phyloP scores from a whole-genome alignment of 2,113 vertebrate genomes.

The Periophthalmus modestus region DNA sequence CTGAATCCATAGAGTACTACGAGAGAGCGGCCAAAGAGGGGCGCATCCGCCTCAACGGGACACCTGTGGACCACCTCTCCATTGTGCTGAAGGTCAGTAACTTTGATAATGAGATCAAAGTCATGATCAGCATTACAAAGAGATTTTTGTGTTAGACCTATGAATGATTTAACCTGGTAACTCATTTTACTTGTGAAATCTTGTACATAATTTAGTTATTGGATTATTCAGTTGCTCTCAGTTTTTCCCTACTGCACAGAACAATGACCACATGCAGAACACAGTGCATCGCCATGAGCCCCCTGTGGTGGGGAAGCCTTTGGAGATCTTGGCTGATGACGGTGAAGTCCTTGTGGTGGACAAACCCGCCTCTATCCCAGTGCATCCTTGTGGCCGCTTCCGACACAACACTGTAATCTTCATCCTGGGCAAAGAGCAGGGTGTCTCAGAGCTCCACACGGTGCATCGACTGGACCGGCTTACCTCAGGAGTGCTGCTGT shows the following conservation, averaged over 20 bases:
- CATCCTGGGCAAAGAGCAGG: conserved; percentile 92
- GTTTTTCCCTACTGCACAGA: conserved; percentile 65
- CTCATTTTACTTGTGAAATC: too few species aligned
- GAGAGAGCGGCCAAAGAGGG: conserved; percentile 81
- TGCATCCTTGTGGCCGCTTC: conserved; percentile 94
- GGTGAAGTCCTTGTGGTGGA: conserved; percentile 91
- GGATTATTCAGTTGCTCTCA: neutral
- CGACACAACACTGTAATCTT: conserved; percentile 97
- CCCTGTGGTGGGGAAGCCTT: conserved; percentile 82
- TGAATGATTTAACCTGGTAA: neutral
- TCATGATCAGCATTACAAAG: neutral
- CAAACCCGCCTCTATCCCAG: conserved; percentile 93
- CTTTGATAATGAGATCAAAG: neutral
- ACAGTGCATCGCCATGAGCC: conserved; percentile 96
- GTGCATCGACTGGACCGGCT: conserved; percentile 93
- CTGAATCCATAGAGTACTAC: conserved; percentile 87
- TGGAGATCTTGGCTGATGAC: conserved; percentile 85
- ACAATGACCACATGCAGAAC: conserved; percentile 92
- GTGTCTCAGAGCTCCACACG: conserved; percentile 87
- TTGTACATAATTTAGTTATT: too few species aligned
- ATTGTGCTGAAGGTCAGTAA: conserved; percentile 87
- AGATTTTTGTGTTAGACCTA: neutral
- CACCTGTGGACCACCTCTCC: conserved; percentile 82
- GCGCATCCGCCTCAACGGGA: conserved; percentile 88
- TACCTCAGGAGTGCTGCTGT: conserved; percentile 94